Conservation (phyloP, 1,140 invertebrate species). For the Euura saliciscinereae region DNA sequence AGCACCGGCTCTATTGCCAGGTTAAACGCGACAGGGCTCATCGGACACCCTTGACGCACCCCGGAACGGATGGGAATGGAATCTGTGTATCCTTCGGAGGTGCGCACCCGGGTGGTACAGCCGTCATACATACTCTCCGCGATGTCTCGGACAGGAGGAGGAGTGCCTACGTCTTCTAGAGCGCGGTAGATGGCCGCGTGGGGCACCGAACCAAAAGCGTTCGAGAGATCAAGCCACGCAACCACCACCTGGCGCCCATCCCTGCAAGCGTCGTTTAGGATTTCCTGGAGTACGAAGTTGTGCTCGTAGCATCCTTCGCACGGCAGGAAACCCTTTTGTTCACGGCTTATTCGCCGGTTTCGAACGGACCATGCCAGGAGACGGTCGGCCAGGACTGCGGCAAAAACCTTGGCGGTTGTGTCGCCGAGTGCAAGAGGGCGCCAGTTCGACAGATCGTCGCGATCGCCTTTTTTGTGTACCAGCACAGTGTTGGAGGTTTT, state of each 20-base stretch:
- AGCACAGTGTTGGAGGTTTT: slow-evolving; percentile 38
- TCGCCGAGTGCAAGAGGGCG: slow-evolving; percentile 41
- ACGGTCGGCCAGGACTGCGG: slow-evolving; percentile 27
- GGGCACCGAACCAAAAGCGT: slow-evolving; percentile 44
- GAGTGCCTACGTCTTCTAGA: slow-evolving; percentile 20
- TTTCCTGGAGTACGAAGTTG: slow-evolving; percentile 41
- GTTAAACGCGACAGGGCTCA: slow-evolving; percentile 53
- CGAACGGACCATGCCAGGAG: too few relatives aligned
- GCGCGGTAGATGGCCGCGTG: slow-evolving; percentile 34
- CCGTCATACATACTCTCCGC: slow-evolving; percentile 29
- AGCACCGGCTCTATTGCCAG: slow-evolving; percentile 46
- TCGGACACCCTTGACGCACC: slow-evolving; percentile 51
- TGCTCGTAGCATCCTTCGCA: slow-evolving; percentile 48
- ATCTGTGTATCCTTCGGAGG: slow-evolving; percentile 28
- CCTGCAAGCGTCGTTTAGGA: slow-evolving; percentile 31
- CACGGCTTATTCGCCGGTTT: background rate
- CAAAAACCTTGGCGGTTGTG: slow-evolving; percentile 44
- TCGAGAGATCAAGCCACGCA: slow-evolving; percentile 41
- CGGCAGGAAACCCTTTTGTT: slow-evolving; percentile 44
- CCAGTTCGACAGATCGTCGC: slow-evolving; percentile 40
- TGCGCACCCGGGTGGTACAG: slow-evolving; percentile 20
- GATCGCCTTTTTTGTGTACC: slow-evolving; percentile 41
- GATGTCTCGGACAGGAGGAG: slow-evolving; percentile 18
- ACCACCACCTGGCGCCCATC: slow-evolving; percentile 30
- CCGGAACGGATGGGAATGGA: slow-evolving; percentile 38